A percentile compares a stretch with the other conserved stretches of the same genome.
Evolutionary conservation across 2,113 vertebrate genomes (phyloP).

Genomic region (Pelecanus crispus): DNA sequence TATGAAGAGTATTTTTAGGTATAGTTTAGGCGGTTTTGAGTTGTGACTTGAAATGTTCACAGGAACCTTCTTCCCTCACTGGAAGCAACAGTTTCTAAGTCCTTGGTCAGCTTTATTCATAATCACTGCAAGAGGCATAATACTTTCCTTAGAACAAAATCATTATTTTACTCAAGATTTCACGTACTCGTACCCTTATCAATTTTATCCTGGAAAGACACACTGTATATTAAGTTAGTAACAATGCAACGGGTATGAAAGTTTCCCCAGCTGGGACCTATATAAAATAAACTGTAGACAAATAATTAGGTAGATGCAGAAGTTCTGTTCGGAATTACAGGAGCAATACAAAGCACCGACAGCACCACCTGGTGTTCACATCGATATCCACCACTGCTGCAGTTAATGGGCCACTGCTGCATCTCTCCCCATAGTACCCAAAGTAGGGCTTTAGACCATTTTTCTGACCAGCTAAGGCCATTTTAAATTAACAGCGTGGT

Average conservation of each 20-base stretch:
- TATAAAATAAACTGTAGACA: not conserved
- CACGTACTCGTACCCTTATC: not conserved
- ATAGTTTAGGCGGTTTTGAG: not conserved
- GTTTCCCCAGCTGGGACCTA: not conserved
- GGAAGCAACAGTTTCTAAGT: not conserved
- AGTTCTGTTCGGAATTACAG: not conserved
- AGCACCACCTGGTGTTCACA: conserved; percentile 25
- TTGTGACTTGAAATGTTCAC: not conserved
- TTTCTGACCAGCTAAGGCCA: not conserved
- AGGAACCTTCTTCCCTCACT: not conserved
- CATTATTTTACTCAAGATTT: not conserved
- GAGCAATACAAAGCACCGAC: not conserved
- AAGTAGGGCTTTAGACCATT: not conserved
- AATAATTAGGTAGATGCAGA: too few species aligned
- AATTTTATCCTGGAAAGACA: not conserved
- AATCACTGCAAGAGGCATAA: not conserved
- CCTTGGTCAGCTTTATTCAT: not conserved
- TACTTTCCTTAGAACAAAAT: not conserved
- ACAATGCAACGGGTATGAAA: not conserved
- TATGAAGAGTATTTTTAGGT: not conserved
- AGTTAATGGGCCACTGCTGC: not conserved
- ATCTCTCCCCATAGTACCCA: not conserved
- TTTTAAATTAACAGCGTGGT: not conserved
- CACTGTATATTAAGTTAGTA: not conserved
- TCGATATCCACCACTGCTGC: not conserved